Evolutionary conservation across 1,140 invertebrate genomes (phyloP), one percentile per base, ranked within the genome.

Genomic region (Hylaeus anthracinus): DNA sequence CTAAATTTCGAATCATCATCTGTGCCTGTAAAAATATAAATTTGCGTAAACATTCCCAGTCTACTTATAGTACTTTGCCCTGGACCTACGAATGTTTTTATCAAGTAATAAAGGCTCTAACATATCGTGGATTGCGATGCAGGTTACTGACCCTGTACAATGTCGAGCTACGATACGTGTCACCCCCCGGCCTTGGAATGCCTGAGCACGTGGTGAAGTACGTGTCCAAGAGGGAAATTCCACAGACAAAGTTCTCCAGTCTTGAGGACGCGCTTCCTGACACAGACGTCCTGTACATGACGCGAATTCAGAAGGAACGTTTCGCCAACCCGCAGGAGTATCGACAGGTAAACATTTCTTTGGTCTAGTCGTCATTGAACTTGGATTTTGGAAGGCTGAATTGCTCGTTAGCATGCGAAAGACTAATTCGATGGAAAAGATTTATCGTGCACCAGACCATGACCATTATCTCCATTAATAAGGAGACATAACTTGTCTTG

Each of bases 231-330:
- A 97, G 97, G 87, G 96, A 96, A 9, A 96, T 99, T 77, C 90
- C 94, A 6, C 98, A 99, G 93, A 95, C 97, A 92, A 94, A 95
- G 73, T 97, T 95, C 83, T 90, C 90, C 2, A 95, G 91, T 26
- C 93, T 99, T 61, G 97, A 99, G 91, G 96, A 97, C 63, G 98
- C 97, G 14, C 91, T 99, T 9, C 95, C 96, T 0, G 97, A 98
- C 72, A 99, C 98, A 5, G 99, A 99, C 94, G 98, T 99, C 15
- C 91, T 99, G 2, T 99, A 99, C 88, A 98, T 99, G 97, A 99
- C 99, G 0, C 95, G 99, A 82, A 99, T 99, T 87, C 99, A 99
- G 92, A 95, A 96, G 48, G 99, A 99, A 94, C 94, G 99, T 85
- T 99, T 99, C 93, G 88, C 94, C 0, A 96, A 95, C 55, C 93